A percentile compares a stretch with the other conserved stretches of the same genome.
These are phyloP conservation scores for Lutraria rhynchaena DNA, from an alignment of 1,140 invertebrate species.

Conservation along the genomic window DNA sequence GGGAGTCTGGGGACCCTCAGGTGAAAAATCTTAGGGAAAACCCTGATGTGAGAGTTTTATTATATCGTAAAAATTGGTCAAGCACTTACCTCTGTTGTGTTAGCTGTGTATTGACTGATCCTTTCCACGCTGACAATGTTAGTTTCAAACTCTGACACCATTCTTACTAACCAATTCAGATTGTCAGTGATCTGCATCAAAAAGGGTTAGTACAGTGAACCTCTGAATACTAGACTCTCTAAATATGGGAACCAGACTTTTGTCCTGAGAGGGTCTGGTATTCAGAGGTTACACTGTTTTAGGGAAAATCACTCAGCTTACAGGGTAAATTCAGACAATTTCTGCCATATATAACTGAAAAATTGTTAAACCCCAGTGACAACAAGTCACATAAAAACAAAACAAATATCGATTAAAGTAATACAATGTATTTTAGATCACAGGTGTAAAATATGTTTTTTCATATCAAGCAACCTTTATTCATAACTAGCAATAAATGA, in stretches of 20 bases:
- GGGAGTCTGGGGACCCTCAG: too few species aligned
- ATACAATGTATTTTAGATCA: too few species aligned
- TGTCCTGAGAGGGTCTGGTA: not conserved
- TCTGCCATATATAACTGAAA: too few species aligned
- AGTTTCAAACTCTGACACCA: slow-evolving; percentile 97
- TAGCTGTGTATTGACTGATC: slow-evolving; percentile 96
- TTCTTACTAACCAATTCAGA: slow-evolving; percentile 88
- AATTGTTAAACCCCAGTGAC: too few species aligned
- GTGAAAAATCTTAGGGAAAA: too few species aligned
- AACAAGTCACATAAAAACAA: too few species aligned
- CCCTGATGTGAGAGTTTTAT: too few species aligned
- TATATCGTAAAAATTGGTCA: too few species aligned
- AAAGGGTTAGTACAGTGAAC: not conserved
- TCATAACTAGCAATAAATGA: not conserved
- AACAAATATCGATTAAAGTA: too few species aligned
- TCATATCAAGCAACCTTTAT: too few species aligned
- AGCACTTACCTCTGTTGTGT: slow-evolving; percentile 82
- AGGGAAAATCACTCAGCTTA: not conserved
- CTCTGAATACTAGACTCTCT: not conserved
- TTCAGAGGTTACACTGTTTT: too few species aligned
- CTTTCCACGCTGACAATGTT: slow-evolving; percentile 98
- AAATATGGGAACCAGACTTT: not conserved
- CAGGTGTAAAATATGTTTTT: too few species aligned
- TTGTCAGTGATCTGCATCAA: slow-evolving; percentile 64
- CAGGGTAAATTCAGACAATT: not conserved